These are phyloP conservation scores for Montipora efflorescens DNA, from an alignment of 64 coral and sea anemone species.

Conservation along the genomic window DNA sequence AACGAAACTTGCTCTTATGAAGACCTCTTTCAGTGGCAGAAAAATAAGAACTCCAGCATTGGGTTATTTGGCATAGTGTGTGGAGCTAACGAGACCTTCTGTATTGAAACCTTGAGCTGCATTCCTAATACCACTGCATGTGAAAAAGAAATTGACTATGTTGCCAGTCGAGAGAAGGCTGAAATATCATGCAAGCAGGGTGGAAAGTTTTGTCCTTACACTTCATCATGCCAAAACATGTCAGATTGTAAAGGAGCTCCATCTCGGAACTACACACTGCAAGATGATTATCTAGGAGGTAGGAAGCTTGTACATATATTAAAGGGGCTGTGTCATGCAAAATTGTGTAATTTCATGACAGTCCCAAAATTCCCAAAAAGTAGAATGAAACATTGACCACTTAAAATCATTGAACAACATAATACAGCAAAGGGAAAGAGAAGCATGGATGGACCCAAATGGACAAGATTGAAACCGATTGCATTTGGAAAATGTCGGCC, in stretches of 20 bases:
- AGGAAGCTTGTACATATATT: neutral
- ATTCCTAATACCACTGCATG: constrained; percentile 19
- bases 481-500: no score
- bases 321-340: neutral
- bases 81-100: constrained; percentile 12
- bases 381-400: no score
- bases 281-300: constrained; percentile 23
- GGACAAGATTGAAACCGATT: no score
- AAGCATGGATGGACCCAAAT: no score
- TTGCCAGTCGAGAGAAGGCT: neutral
- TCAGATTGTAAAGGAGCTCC: neutral
- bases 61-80: constrained; percentile 11
- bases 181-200: neutral
- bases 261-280: neutral
- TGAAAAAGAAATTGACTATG: neutral
- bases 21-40: constrained; percentile 18
- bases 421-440: no score
- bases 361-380: no score
- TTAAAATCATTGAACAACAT: no score
- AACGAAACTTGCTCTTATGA: constrained; percentile 52
- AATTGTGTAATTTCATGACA: no score
- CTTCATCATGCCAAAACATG: neutral
- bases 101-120: constrained; percentile 34
- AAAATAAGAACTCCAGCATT: neutral
- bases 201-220: constrained; percentile 22